phyloP scores from a whole-genome alignment of 1,140 invertebrate species.

The Drosophila parabipectinata region DNA sequence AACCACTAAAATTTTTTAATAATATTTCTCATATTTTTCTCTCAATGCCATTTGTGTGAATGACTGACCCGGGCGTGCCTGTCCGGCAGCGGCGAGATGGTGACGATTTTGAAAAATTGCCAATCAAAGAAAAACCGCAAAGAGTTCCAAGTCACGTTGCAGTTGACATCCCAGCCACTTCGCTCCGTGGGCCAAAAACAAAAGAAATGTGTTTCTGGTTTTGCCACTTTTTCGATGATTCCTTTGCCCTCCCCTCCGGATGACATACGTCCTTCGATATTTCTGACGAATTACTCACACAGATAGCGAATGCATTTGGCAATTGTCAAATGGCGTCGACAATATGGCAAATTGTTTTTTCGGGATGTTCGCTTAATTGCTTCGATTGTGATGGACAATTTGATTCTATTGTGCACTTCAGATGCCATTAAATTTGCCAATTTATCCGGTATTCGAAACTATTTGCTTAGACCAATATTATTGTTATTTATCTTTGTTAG shows the following conservation, averaged over 20 bases:
- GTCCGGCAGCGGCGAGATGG: slow-evolving; percentile 40
- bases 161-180: slow-evolving; percentile 56
- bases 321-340: slow-evolving; percentile 54
- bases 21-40: neutral
- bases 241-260: neutral
- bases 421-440: slow-evolving; percentile 34
- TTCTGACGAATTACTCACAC: slow-evolving; percentile 68
- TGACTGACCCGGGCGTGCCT: slow-evolving; percentile 38
- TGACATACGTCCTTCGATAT: slow-evolving; percentile 2
- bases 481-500: slow-evolving; percentile 36
- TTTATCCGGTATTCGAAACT: slow-evolving; percentile 20
- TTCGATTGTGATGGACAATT: slow-evolving; percentile 47
- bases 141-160: slow-evolving; percentile 74
- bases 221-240: slow-evolving; percentile 22
- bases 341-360: slow-evolving; percentile 67
- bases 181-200: slow-evolving; percentile 64
- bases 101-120: slow-evolving; percentile 81
- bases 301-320: slow-evolving; percentile 30
- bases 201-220: slow-evolving; percentile 55
- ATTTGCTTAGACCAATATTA: slow-evolving; percentile 23
- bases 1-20: neutral
- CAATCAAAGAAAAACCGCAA: slow-evolving; percentile 77
- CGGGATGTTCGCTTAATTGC: slow-evolving; percentile 55
- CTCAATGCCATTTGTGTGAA: slow-evolving; percentile 3
- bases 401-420: slow-evolving; percentile 17